Base-by-base conservation (phyloP, 2,888 invertebrate species). In the Dorcus parallelipipedus region DNA sequence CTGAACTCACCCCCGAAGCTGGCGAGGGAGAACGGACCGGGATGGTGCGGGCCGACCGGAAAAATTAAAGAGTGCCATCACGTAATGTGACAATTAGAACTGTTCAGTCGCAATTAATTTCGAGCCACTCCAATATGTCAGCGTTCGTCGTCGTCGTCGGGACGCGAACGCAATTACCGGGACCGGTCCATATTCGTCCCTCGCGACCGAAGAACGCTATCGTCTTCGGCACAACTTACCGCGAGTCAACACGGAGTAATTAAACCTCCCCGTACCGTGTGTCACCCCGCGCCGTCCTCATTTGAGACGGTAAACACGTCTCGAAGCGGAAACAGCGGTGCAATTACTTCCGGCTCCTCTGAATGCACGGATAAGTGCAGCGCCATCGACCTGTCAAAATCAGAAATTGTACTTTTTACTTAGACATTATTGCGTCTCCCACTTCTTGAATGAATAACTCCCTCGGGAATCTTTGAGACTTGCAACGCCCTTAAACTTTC, bases 91-190 rank as follows among this genome's bases (percentile, higher is more conserved):
- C 59, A 59, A 59, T 59, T 59, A 59, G 52, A 56, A 59, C 56
- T 50, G 59, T 59, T 55, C 52, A 49, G 51, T 59, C 40, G 53
- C 52, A 59, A 61, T 61, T 61, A 61, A 59, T 61, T 61, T 45
- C 45, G 41, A 40, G 45, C 51, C 43, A 41, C 54, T 54, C 58
- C 39, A 54, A 43, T 45, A 55, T 42, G 58, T 55, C 54, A 20
- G 49, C 47, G 45, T 45, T 53, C 43, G 23, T 45, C 39, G 45
- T 6, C 10, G 49, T 48, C 52, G 38, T 48, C 38, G 40, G 45
- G 50, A 55, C 45, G 38, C 54, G 60, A 64, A 62, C 50, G 52
- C 59, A 64, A 64, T 62, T 61, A 62, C 43, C 39, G 49, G 56
- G 38, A 56, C 58, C 52, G 56, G 45, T 10, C 45, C 9, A 45